Percentiles rank a stretch among this genome's conserved stretches.
Evolutionary conservation across 2,888 invertebrate species (phyloP).

Genomic region (Stenurella melanura): DNA sequence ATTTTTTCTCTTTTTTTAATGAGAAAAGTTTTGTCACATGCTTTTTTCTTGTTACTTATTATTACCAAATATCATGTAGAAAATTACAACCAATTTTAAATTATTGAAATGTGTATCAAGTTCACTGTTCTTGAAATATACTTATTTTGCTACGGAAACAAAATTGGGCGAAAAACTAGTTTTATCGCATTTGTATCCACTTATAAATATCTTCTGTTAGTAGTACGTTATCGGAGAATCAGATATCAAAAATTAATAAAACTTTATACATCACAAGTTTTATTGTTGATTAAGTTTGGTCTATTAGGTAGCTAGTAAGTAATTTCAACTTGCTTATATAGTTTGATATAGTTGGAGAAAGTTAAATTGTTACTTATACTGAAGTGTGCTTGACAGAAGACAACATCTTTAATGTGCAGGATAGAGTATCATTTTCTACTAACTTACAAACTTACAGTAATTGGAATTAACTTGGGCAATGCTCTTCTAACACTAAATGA

Average conservation of each 20-base stretch:
- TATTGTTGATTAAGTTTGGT: not conserved
- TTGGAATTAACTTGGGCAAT: not conserved
- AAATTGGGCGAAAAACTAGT: too few relatives aligned
- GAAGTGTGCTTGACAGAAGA: conserved; percentile 4
- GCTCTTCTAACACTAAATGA: not conserved
- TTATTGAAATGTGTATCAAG: too few relatives aligned
- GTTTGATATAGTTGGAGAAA: conserved; percentile 25
- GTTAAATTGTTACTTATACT: conserved; percentile 26
- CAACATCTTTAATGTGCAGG: not conserved
- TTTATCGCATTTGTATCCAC: not conserved
- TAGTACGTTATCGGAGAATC: not conserved
- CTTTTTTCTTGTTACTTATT: too few relatives aligned
- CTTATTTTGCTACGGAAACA: too few relatives aligned
- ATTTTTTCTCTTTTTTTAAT: too few relatives aligned
- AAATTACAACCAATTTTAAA: too few relatives aligned
- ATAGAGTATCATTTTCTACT: not conserved
- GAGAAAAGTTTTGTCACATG: too few relatives aligned
- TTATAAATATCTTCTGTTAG: not conserved
- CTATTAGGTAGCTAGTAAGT: conserved; percentile 19
- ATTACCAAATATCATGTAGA: too few relatives aligned
- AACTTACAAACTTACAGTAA: not conserved
- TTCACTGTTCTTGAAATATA: too few relatives aligned
- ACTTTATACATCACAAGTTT: conserved; percentile 13
- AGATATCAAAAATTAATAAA: conserved; percentile 24
- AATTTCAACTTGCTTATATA: conserved; percentile 22